Evolutionary conservation across 1,140 invertebrate genomes (phyloP).

Genomic region (Bombyx mandarina): DNA sequence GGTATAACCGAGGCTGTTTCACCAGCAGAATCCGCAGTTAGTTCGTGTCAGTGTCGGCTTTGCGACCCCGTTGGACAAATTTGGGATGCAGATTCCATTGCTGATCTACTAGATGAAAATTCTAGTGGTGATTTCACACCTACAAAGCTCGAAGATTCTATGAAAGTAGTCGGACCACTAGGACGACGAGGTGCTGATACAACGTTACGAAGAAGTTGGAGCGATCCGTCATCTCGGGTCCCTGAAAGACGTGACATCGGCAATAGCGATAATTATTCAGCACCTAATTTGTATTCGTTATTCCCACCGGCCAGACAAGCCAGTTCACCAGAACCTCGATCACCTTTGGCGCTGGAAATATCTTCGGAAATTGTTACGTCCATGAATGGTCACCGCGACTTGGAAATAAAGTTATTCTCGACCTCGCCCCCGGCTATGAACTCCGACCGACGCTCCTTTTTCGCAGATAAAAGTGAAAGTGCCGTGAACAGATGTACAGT

Average conservation of each 20-base stretch:
- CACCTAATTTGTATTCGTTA: slow-evolving; percentile 63
- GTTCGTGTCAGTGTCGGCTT: slow-evolving; percentile 83
- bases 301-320: slow-evolving; percentile 69
- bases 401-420: slow-evolving; percentile 84
- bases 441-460: slow-evolving; percentile 57
- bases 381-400: slow-evolving; percentile 80
- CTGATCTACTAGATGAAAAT: slow-evolving; percentile 55
- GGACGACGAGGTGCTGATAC: slow-evolving; percentile 54
- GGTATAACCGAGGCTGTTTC: slow-evolving; percentile 55
- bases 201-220: slow-evolving; percentile 74
- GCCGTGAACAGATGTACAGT: slow-evolving; percentile 52
- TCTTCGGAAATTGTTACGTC: slow-evolving; percentile 85
- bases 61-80: slow-evolving; percentile 84
- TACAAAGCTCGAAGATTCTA: slow-evolving; percentile 60
- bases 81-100: slow-evolving; percentile 78
- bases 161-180: slow-evolving; percentile 59
- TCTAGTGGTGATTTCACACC: slow-evolving; percentile 61
- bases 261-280: slow-evolving; percentile 48
- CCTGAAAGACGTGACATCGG: slow-evolving; percentile 47
- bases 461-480: slow-evolving; percentile 64
- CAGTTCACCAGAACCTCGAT: slow-evolving; percentile 57
- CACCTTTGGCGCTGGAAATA: slow-evolving; percentile 73
- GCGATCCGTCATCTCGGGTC: slow-evolving; percentile 70
- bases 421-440: slow-evolving; percentile 65
- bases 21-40: slow-evolving; percentile 63